Evolutionary conservation across 2,113 vertebrate species (phyloP), one percentile per base, ranked within the genome.

Genomic region (Gymnobelideus leadbeateri): DNA sequence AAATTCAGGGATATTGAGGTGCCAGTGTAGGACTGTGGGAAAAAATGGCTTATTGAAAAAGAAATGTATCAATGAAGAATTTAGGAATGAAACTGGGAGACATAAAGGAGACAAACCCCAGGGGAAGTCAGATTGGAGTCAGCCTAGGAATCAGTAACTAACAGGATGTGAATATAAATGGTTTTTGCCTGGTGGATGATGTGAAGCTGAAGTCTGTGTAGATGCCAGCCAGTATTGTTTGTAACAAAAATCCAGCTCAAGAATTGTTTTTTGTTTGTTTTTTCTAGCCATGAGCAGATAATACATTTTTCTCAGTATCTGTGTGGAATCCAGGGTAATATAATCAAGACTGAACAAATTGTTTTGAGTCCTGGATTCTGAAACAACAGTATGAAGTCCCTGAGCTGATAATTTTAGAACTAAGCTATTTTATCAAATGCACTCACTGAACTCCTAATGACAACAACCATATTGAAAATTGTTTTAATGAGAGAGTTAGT

Each of bases 401-500:
- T 12, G 47, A 91, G 94, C 46, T 55, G 11, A n/a, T 89, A 53
- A 46, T 92, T 57, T 84, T 54, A 68, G 37, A 51, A 12, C 24
- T 92, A 53, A 55, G 10, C 61, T 57, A 61, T 23, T 93, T 8
- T 89, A 49, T 93, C 7, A 61, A 51, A 31, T 94, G 0, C 37
- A 89, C 37, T 92, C 94, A 91, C 51, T 26, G 57, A 25, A 89
- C 16, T 89, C 54, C 21, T 55, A 89, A 25, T 51, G 50, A 84
- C 68, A 84, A 84, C 68, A 43, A 43, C 68, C n/a, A 84, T 84
- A 84, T 84, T 84, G 68, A 84, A 84, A 84, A 16, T 89, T 89
- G 28, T 89, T 91, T 47, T 57, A 91, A 89, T 93, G 37, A 91
- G 14, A 93, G 47, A 91, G 90, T 90, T n/a, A 92, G 43, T 89